Evolutionary conservation across 2,888 invertebrate genomes (phyloP).

Genomic region (Campoplex capitator): DNA sequence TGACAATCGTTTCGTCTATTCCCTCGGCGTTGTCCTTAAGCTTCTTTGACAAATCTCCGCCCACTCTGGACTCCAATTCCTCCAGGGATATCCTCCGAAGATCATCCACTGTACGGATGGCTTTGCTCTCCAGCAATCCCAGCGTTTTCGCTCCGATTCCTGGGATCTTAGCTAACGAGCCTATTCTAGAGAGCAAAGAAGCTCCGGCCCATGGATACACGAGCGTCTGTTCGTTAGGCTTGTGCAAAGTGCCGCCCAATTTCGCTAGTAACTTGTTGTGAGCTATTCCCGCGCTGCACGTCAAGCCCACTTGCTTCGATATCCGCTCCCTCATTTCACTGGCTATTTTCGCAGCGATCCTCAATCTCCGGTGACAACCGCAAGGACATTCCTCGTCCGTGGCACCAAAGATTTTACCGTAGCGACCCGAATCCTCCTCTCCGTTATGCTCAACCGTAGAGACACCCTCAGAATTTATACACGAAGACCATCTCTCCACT

Average conservation of each 20-base stretch:
- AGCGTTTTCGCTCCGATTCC: constrained; percentile 91
- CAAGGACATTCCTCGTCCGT: constrained; percentile 88
- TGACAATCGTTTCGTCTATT: constrained; percentile 90
- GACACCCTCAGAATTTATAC: background rate
- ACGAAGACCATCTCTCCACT: constrained; percentile 85
- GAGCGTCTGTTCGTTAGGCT: constrained; percentile 93
- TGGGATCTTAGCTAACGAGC: constrained; percentile 88
- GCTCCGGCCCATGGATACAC: constrained; percentile 90
- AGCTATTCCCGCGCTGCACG: constrained; percentile 93
- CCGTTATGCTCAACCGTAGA: background rate
- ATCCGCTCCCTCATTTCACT: constrained; percentile 91
- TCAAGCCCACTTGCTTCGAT: constrained; percentile 89
- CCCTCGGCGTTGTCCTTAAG: constrained; percentile 90
- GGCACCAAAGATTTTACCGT: constrained; percentile 87
- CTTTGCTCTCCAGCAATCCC: constrained; percentile 86
- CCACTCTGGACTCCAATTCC: constrained; percentile 86
- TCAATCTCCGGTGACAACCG: constrained; percentile 90
- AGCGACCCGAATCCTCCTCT: constrained; percentile 80
- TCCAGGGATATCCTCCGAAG: constrained; percentile 88
- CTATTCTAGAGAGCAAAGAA: constrained; percentile 88
- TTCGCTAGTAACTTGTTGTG: constrained; percentile 94
- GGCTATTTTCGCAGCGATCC: constrained; percentile 90
- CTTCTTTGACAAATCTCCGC: constrained; percentile 89
- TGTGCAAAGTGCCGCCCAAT: constrained; percentile 89
- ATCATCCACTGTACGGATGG: constrained; percentile 89